Base-by-base conservation (phyloP, 2,888 invertebrate genomes). In the Corythucha ciliata region DNA sequence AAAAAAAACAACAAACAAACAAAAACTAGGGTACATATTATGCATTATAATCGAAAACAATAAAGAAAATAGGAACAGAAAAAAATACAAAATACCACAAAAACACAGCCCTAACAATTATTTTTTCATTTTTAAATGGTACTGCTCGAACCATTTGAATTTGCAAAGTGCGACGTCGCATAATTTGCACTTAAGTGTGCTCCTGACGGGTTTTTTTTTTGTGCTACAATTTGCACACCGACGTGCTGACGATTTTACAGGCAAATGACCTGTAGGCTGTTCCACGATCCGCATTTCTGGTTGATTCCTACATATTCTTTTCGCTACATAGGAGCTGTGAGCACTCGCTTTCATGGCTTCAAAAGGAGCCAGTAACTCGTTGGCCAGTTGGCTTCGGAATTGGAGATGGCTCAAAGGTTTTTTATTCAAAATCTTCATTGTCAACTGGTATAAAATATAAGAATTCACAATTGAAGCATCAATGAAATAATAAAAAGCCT, bases 401-500 rank as follows among this genome's bases (percentile, higher is more conserved):
- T 29, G 12, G 12, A 29, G 29, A 12, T 29, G 29, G 8, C 10
- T 29, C 29, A 29, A 8, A 29, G 10, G 8, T 29, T 29, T 29
- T 29, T 29, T 29, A 10, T 39, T 39, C 39, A 39, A 39, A n/a
- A 39, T 39, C 39, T 39, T 39, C 8, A 39, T 39, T 39, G 21
- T 21, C 10, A 22, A 22, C 33, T 45, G 29, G 47, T 58, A 59
- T 14, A 59, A 20, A 34, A 58, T 54, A 36, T 50, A 64, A 21
- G 51, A 34, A 44, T 64, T 59, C 20, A 60, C 54, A 25, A 64
- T 52, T 26, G 62, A 44, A 26, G 59, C 58, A 53, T 64, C 63
- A 12, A 63, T 14, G 36, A 62, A 59, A 55, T 63, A 61, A 55
- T 62, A 64, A 44, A 64, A 63, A 16, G 63, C 51, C 46, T 59